phyloP scores from a whole-genome alignment of 2,797 vertebrate genomes.

The Chromobotia macracanthus region DNA sequence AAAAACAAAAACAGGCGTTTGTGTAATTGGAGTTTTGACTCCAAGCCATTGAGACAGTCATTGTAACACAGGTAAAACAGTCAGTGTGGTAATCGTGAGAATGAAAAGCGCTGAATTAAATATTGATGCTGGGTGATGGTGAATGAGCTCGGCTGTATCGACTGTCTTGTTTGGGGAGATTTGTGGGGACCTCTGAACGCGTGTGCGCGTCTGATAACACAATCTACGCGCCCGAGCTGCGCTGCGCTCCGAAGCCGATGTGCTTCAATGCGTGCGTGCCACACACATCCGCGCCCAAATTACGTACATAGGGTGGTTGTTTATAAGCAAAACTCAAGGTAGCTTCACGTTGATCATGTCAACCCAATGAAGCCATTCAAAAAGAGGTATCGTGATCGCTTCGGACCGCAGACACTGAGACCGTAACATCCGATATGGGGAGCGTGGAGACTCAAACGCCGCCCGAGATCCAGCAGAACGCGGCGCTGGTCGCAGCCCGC shows the following conservation, averaged over 20 bases:
- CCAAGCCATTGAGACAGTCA: not conserved
- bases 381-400: slow-evolving; percentile 8
- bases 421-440: slow-evolving; percentile 16
- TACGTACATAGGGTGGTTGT: slow-evolving; percentile 60
- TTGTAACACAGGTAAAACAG: too few species aligned
- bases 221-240: slow-evolving; percentile 64
- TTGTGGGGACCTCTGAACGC: not conserved
- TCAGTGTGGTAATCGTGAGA: not conserved
- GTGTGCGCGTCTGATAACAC: slow-evolving; percentile 74
- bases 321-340: slow-evolving; percentile 30
- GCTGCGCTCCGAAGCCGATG: not conserved
- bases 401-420: not conserved
- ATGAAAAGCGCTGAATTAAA: slow-evolving; percentile 3
- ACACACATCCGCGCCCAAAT: slow-evolving; percentile 40
- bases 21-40: not conserved
- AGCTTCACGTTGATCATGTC: slow-evolving; percentile 40
- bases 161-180: slow-evolving; percentile 4
- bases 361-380: slow-evolving; percentile 39
- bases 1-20: not conserved
- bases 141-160: not conserved
- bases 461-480: not conserved
- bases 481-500: not conserved
- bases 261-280: slow-evolving; percentile 17
- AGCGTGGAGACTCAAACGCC: slow-evolving; percentile 26
- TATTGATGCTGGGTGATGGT: slow-evolving; percentile 15